A percentile compares a stretch with the other conserved stretches of the same genome.
phyloP scores from a whole-genome alignment of 1,140 invertebrate genomes.

The Trachymyrmex cornetzi region DNA sequence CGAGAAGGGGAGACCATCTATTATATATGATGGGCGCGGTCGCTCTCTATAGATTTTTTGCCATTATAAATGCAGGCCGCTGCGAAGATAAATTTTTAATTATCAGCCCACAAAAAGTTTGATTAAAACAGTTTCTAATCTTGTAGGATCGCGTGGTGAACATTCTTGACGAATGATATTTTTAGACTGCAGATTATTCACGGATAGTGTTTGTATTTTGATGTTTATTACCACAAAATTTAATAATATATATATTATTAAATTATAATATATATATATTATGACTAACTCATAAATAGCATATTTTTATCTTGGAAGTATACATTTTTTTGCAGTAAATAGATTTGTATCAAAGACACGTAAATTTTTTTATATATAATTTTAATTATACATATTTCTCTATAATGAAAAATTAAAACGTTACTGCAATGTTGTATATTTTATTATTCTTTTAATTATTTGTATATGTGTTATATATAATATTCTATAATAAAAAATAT shows the following conservation, averaged over 20 bases:
- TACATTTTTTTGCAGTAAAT: not conserved
- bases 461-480: no score
- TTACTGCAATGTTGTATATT: not conserved
- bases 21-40: slow-evolving; percentile 86
- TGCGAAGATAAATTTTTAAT: slow-evolving; percentile 80
- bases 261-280: not conserved
- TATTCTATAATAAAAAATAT: not conserved
- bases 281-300: not conserved
- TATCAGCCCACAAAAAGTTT: slow-evolving; percentile 48
- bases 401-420: not conserved
- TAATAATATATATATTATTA: no score
- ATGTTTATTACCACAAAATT: not conserved
- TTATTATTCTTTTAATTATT: not conserved
- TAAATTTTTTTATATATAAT: not conserved
- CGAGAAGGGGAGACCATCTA: slow-evolving; percentile 82
- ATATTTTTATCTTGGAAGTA: not conserved
- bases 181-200: not conserved
- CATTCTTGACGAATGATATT: not conserved
- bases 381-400: not conserved
- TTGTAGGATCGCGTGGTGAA: not conserved
- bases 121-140: not conserved
- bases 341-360: not conserved
- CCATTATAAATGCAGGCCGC: slow-evolving; percentile 82
- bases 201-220: not conserved
- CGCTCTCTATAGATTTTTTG: slow-evolving; percentile 84